These are phyloP conservation scores for Stictocephala bisonia DNA, from an alignment of 2,888 invertebrate genomes.

Conservation along the genomic window DNA sequence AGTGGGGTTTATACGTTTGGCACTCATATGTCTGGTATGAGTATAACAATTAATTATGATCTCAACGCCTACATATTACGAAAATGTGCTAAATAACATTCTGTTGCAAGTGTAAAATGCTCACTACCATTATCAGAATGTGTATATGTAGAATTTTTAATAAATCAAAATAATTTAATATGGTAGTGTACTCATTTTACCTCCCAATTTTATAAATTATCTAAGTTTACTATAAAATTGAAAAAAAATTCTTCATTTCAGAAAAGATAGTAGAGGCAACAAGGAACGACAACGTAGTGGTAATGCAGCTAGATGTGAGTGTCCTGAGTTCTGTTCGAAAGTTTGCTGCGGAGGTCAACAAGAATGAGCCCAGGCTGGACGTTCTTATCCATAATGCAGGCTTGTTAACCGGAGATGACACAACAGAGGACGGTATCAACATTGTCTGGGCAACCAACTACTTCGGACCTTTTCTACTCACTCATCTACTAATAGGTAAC, in stretches of 20 bases:
- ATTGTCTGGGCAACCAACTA: constrained; percentile 93
- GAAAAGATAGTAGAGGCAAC: constrained; percentile 78
- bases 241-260: constrained; percentile 64
- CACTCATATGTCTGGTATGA: too few relatives aligned
- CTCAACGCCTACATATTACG: too few relatives aligned
- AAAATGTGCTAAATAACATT: too few relatives aligned
- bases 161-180: too few relatives aligned
- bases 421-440: constrained; percentile 86
- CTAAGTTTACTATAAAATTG: too few relatives aligned
- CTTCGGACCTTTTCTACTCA: constrained; percentile 92
- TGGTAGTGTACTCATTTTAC: too few relatives aligned
- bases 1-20: too few relatives aligned
- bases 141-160: too few relatives aligned
- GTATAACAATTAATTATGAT: too few relatives aligned
- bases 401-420: constrained; percentile 73
- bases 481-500: constrained; percentile 84
- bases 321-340: constrained; percentile 82
- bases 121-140: too few relatives aligned
- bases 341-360: constrained; percentile 85
- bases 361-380: constrained; percentile 78
- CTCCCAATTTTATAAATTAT: too few relatives aligned
- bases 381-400: constrained; percentile 93
- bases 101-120: too few relatives aligned
- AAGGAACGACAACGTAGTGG: constrained; percentile 76
- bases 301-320: constrained; percentile 81